Evolutionary conservation across 2,797 vertebrate species (phyloP).

Genomic region (Pachyuromys duprasi): DNA sequence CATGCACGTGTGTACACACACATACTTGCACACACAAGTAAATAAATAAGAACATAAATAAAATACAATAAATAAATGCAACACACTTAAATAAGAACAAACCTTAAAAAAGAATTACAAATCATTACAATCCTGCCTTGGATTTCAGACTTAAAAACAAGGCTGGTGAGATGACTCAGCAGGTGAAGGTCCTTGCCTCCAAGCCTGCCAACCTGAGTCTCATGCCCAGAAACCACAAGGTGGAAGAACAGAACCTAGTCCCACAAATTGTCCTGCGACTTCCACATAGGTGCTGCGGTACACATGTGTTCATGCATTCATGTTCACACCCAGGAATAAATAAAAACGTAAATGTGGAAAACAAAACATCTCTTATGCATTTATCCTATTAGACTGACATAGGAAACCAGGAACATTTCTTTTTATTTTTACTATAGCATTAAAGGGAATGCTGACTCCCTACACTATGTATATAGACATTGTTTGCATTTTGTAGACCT

Average conservation of each 20-base stretch:
- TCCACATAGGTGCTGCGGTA: not conserved
- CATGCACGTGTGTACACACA: not conserved
- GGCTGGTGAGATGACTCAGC: not conserved
- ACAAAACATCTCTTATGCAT: not conserved
- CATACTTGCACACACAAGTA: not conserved
- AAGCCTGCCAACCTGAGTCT: not conserved
- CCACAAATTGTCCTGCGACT: not conserved
- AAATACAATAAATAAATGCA: too few species aligned
- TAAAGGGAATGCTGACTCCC: not conserved
- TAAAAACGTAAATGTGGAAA: not conserved
- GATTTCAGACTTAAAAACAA: conserved; percentile 9
- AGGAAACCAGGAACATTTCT: not conserved
- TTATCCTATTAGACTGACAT: not conserved
- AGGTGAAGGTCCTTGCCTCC: not conserved
- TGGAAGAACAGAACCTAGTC: not conserved
- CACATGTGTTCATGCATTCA: not conserved
- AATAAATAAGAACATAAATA: not conserved
- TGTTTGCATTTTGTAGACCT: conserved; percentile 28
- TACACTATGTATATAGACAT: not conserved
- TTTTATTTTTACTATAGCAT: not conserved
- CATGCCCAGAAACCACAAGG: not conserved
- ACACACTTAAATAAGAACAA: not conserved
- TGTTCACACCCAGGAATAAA: not conserved
- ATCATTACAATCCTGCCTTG: not conserved
- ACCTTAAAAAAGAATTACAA: not conserved